Base-by-base conservation (phyloP, 1,140 invertebrate genomes). In the Phymastichus coffea region DNA sequence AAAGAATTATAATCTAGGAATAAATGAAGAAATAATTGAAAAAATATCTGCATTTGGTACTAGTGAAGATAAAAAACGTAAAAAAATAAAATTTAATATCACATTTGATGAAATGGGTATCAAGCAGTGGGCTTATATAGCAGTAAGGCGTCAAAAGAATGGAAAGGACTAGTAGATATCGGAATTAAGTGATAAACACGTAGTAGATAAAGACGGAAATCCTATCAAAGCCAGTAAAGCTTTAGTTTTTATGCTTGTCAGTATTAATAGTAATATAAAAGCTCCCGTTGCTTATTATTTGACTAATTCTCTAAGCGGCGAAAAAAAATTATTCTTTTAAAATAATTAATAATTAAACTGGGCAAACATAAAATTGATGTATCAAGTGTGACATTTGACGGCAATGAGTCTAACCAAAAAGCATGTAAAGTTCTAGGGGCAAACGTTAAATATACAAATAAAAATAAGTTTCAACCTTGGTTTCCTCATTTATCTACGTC, bases 301-400 rank as follows among this genome's bases (percentile, higher is more conserved):
- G 15, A 59, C 51, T 3, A 12, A 57, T 44, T 58, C 60, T 10
- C 46, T 65, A 15, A 58, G 17, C 35, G 59, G 40, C 12, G 17
- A 49, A 2, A 54, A 57, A 57, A 40, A 7, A 28, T 63, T 14
- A 53, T 63, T 2, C 35, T 61, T 23, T 56, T 61, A 38, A 56
- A 20, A 63, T 19, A 51, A 61, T 23, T 56, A 33, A n/a, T 67
- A 1, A 35, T 48, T 25, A 51, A 37, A n/a, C 26, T 65, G 9
- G 6, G 53, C 19, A 43, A 61, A 57, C 46, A 48, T n/a, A 61
- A 57, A 3, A 43, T 66, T 12, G 14, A 60, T 17, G 35, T 61
- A 19, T n/a, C 49, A 17, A 61, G 57, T 19, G 30, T 63, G 4
- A 66, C 63, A 33, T 65, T 68, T 62, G 61, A 68, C 20, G 65